These are phyloP conservation scores for Hedychridium roseum DNA, from an alignment of 2,888 invertebrate species.

Conservation along the genomic window DNA sequence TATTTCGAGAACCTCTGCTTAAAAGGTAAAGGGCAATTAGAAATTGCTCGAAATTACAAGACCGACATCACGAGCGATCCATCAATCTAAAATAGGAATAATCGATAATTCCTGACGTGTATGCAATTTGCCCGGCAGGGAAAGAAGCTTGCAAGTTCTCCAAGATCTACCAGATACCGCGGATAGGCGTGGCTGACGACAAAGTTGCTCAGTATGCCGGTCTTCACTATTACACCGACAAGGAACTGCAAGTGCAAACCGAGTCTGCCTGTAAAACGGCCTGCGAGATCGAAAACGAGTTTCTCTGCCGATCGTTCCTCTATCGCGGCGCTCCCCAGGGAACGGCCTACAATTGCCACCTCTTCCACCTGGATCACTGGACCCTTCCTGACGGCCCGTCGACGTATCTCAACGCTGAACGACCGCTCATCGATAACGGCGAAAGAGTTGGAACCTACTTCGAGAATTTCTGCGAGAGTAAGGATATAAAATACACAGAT, in stretches of 20 bases:
- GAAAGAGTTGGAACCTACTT: conserved; percentile 89
- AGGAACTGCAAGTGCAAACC: conserved; percentile 89
- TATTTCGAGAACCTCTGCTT: conserved; percentile 92
- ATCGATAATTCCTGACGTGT: background rate
- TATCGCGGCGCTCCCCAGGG: conserved; percentile 74
- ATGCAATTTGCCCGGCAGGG: too few species aligned
- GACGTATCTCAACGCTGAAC: conserved; percentile 87
- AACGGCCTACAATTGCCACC: conserved; percentile 87
- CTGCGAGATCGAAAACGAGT: conserved; percentile 92
- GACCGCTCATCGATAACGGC: conserved; percentile 90
- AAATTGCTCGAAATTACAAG: background rate
- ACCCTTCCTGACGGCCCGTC: conserved; percentile 92
- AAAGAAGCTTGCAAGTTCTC: conserved; percentile 88
- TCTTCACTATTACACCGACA: conserved; percentile 91
- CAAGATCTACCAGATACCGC: conserved; percentile 80
- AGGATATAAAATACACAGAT: too few species aligned
- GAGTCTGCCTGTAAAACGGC: conserved; percentile 89
- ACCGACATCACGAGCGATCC: background rate
- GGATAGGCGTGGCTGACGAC: conserved; percentile 89
- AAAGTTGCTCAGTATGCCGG: conserved; percentile 92
- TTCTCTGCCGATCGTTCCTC: conserved; percentile 86
- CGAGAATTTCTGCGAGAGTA: conserved; percentile 91
- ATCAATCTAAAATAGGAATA: background rate
- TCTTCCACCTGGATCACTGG: conserved; percentile 92
- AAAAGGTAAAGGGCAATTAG: conserved; percentile 68